These are phyloP conservation scores for Callimorpha dominula DNA, from an alignment of 2,888 invertebrate genomes.

Conservation along the genomic window DNA sequence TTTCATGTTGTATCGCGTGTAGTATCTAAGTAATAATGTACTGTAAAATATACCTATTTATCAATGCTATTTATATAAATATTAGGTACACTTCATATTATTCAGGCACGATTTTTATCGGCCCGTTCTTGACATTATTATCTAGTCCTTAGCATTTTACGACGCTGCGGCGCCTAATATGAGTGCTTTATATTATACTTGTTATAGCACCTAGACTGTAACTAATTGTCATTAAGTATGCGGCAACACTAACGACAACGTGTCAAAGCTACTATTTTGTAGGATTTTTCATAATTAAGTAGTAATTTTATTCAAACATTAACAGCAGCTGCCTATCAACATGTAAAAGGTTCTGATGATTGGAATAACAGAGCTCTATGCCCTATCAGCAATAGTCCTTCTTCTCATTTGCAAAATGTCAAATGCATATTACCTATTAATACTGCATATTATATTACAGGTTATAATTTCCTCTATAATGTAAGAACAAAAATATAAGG, in stretches of 20 bases:
- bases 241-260: not conserved
- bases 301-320: too few relatives aligned
- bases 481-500: not conserved
- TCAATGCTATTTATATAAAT: too few relatives aligned
- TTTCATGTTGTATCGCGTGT: too few relatives aligned
- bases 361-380: not conserved
- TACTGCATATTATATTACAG: too few relatives aligned
- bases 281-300: too few relatives aligned
- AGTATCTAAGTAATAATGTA: too few relatives aligned
- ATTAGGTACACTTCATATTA: not conserved
- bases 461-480: not conserved
- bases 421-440: not conserved
- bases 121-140: not conserved
- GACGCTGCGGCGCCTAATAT: slow-evolving; percentile 1
- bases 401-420: not conserved
- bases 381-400: not conserved
- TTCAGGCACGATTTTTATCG: not conserved
- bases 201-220: not conserved
- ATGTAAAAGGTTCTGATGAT: not conserved
- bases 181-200: not conserved
- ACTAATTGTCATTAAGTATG: not conserved
- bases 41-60: too few relatives aligned
- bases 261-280: not conserved
- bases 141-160: slow-evolving; percentile 1
- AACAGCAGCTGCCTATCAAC: not conserved